phyloP scores from a whole-genome alignment of 2,888 invertebrate genomes.

The Gonocerus acuteangulatus region DNA sequence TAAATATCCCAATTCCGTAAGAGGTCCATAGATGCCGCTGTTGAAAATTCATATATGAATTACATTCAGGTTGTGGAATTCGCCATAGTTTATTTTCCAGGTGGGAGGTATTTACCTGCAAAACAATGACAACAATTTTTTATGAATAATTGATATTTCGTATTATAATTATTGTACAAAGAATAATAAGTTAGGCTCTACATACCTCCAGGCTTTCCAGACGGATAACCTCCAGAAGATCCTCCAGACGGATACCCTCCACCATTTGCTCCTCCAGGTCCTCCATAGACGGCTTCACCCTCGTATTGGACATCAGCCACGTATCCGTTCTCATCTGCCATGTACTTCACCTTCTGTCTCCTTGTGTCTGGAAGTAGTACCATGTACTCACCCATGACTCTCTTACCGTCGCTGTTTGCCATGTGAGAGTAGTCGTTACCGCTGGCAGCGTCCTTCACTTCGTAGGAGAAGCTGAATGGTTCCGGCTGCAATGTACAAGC shows the following conservation, averaged over 20 bases:
- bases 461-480: constrained; percentile 40
- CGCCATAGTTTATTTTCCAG: too few relatives aligned
- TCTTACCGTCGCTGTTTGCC: constrained; percentile 40
- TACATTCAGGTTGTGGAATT: too few relatives aligned
- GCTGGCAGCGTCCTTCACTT: constrained; percentile 40
- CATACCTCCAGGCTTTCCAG: too few relatives aligned
- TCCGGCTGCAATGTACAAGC: constrained; percentile 39
- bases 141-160: too few relatives aligned
- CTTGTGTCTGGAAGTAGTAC: constrained; percentile 78
- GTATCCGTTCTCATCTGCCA: constrained; percentile 78
- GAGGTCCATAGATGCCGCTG: too few relatives aligned
- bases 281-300: constrained; percentile 52
- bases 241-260: constrained; percentile 32
- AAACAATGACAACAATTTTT: too few relatives aligned
- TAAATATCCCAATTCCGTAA: too few relatives aligned
- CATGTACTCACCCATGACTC: constrained; percentile 65
- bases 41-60: too few relatives aligned
- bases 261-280: constrained; percentile 32
- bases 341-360: constrained; percentile 75
- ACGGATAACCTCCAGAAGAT: constrained; percentile 3
- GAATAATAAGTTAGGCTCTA: constrained; percentile 4
- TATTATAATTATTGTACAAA: too few relatives aligned
- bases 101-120: too few relatives aligned
- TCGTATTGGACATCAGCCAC: constrained; percentile 77
- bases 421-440: constrained; percentile 40